A percentile compares a stretch with the other conserved stretches of the same genome.
Conservation (phyloP, 2,888 invertebrate species). For the Unio delphinus region DNA sequence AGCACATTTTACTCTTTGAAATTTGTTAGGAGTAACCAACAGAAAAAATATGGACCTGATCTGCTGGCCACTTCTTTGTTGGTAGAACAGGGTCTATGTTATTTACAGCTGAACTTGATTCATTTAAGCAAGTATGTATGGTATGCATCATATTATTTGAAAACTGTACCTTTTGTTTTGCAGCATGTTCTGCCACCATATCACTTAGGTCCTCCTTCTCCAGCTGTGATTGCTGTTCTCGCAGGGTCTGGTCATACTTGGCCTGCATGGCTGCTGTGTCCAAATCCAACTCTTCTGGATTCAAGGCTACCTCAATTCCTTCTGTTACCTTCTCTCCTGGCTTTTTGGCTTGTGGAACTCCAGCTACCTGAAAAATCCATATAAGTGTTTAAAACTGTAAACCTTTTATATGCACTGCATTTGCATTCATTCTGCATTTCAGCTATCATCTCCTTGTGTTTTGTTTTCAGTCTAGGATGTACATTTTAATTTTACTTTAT, state of each 20-base stretch:
- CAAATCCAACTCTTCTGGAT: slow-evolving; percentile 96
- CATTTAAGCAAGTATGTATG: too few relatives aligned
- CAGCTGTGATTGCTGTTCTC: slow-evolving; percentile 90
- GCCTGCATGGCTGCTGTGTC: slow-evolving; percentile 91
- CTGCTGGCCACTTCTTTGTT: too few relatives aligned
- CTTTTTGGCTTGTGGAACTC: slow-evolving; percentile 35
- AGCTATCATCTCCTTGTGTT: too few relatives aligned
- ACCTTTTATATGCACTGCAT: too few relatives aligned
- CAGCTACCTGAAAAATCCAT: slow-evolving; percentile 18
- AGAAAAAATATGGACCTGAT: too few relatives aligned
- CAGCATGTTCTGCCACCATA: slow-evolving; percentile 98
- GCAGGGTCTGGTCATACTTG: slow-evolving; percentile 94
- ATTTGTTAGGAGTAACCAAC: too few relatives aligned
- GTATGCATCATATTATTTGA: not conserved
- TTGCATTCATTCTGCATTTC: too few relatives aligned
- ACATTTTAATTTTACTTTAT: too few relatives aligned
- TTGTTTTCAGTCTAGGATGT: too few relatives aligned
- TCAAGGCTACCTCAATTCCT: slow-evolving; percentile 91
- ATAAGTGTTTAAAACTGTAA: not conserved
- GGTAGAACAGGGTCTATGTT: too few relatives aligned
- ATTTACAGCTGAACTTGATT: too few relatives aligned
- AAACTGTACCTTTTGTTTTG: slow-evolving; percentile 86
- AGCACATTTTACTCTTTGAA: too few relatives aligned
- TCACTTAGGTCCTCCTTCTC: slow-evolving; percentile 96
- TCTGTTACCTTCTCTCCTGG: slow-evolving; percentile 62